Conservation (phyloP, 2,113 vertebrate genomes). For the Sphaerodactylus townsendi region DNA sequence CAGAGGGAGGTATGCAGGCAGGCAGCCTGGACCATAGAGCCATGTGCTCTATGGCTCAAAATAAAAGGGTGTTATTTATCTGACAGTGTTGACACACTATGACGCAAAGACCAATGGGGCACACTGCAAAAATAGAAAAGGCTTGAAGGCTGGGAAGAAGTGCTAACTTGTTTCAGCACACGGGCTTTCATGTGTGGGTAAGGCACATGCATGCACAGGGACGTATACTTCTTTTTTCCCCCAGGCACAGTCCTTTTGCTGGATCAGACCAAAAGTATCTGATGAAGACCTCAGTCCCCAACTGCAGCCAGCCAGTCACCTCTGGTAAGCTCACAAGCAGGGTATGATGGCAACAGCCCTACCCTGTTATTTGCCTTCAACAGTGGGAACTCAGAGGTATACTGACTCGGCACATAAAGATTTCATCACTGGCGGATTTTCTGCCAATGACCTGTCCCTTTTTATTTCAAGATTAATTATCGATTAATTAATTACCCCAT, state of each 20-base stretch:
- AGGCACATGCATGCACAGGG: not conserved
- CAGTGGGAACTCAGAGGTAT: too few relatives aligned
- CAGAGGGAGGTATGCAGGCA: not conserved
- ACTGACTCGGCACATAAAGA: not conserved
- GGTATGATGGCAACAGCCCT: not conserved
- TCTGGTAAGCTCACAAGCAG: not conserved
- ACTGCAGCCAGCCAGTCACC: not conserved
- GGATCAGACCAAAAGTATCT: too few relatives aligned
- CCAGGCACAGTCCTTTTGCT: not conserved
- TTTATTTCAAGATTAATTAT: not conserved
- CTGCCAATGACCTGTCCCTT: not conserved
- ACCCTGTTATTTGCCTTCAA: not conserved
- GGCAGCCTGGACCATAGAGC: rapidly evolving
- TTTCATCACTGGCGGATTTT: not conserved
- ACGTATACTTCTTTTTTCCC: not conserved
- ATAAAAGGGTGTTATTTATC: rapidly evolving
- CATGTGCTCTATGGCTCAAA: rapidly evolving
- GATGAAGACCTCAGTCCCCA: too few relatives aligned
- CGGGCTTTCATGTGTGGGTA: not conserved
- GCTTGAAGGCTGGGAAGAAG: not conserved
- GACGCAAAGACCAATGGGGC: not conserved
- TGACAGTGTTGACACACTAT: rapidly evolving
- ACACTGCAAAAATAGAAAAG: not conserved
- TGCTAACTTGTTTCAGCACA: not conserved
- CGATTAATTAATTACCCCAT: not conserved